Conservation (phyloP, 2,888 invertebrate species). For the Caenorhabditis afra region DNA sequence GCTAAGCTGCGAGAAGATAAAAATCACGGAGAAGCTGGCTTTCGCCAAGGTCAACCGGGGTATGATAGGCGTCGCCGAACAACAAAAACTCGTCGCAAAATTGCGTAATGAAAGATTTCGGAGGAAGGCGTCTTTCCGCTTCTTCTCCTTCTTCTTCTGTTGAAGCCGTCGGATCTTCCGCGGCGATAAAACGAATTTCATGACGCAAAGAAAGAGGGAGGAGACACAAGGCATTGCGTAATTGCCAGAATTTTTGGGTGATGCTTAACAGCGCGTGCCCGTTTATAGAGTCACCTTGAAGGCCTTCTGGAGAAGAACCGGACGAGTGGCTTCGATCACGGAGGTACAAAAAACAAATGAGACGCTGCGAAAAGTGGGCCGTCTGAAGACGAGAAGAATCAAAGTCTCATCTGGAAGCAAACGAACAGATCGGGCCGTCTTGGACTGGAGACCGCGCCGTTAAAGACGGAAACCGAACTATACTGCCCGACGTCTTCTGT, state of each 20-base stretch:
- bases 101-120: conserved; percentile 56
- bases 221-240: conserved; percentile 26
- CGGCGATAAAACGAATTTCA: conserved; percentile 48
- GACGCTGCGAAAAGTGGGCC: too few relatives aligned
- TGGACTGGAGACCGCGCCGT: too few relatives aligned
- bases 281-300: conserved; percentile 49
- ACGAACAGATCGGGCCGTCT: too few relatives aligned
- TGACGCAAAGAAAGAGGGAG: conserved; percentile 7
- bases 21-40: conserved; percentile 51
- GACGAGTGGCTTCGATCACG: conserved; percentile 45
- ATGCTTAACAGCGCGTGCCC: conserved; percentile 39
- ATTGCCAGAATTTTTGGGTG: conserved; percentile 52
- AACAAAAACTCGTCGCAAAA: conserved; percentile 53
- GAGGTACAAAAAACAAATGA: conserved; percentile 26
- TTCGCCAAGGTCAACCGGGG: conserved; percentile 50
- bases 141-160: too few relatives aligned
- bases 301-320: conserved; percentile 35
- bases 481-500: too few relatives aligned
- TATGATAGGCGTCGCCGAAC: conserved; percentile 55
- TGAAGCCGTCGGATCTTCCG: conserved; percentile 25
- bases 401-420: too few relatives aligned
- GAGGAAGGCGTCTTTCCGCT: conserved; percentile 5
- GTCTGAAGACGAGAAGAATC: background rate
- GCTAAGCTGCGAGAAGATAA: conserved; percentile 40
- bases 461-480: too few relatives aligned